Base-by-base conservation (phyloP, 2,888 invertebrate species). In the Dryomyza anilis region DNA sequence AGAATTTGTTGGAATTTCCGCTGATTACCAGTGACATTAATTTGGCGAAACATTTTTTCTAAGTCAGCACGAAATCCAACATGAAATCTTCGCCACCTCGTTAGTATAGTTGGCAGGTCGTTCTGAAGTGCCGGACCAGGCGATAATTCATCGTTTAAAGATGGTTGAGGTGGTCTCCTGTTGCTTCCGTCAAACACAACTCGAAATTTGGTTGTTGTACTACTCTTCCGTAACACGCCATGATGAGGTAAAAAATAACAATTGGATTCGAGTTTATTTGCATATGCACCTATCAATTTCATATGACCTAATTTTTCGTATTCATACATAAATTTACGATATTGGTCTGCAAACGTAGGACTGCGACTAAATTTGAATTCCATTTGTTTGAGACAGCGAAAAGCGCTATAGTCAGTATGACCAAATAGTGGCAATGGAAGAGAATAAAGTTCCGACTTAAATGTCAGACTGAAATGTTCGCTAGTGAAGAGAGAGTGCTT, bases 11-110 rank as follows among this genome's bases (percentile, higher is more conserved):
- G 69, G 36, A 50, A 67, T 23, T 61, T 59, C n/a, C 66, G 69
- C 3, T 68, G 67, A 6, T 59, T 45, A 27, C 56, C 30, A 16
- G 25, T n/a, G 7, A 67, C 61, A 10, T 25, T 36, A 19, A 70
- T 69, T 25, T 69, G 67, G 0, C 68, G 39, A 33, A 69, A 71
- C 66, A 71, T 71, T 48, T 69, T 67, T n/a, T n/a, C n/a, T n/a
- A n/a, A n/a, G n/a, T n/a, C n/a, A n/a, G n/a, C n/a, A n/a, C n/a
- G n/a, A n/a, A 69, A 70, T 1, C 55, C 67, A 45, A 70, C 57
- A 30, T 50, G 39, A 53, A 60, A 64, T 2, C 64, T 48, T 46
- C 66, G 48, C 65, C n/a, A n/a, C n/a, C 64, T 48, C n/a, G 36
- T 61, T 29, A 67, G 58, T 10, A 67, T 63, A 0, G 59, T 57